Evolutionary conservation across 2,113 vertebrate genomes (phyloP).

Genomic region (Toxotes jaculatrix): DNA sequence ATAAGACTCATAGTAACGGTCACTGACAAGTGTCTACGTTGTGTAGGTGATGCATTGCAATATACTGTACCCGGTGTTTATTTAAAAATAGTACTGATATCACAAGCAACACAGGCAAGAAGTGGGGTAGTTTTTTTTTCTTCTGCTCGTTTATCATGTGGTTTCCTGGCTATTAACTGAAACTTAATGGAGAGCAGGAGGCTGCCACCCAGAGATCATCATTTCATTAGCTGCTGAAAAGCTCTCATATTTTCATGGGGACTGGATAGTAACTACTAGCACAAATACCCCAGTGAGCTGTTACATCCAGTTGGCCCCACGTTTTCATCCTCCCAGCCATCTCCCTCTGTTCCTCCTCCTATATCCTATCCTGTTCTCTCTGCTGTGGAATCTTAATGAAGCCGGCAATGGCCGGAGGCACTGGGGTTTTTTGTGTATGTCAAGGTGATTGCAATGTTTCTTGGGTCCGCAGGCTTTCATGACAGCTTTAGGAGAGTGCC

Average conservation of each 20-base stretch:
- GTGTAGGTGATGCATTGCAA: slow-evolving; percentile 7
- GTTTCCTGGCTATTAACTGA: slow-evolving; percentile 73
- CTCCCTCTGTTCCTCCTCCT: slow-evolving; percentile 56
- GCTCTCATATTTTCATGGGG: slow-evolving; percentile 75
- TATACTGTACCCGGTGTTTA: neutral
- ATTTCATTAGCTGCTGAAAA: slow-evolving; percentile 76
- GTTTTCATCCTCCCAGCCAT: slow-evolving; percentile 59
- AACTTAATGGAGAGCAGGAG: slow-evolving; percentile 74
- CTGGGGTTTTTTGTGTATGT: slow-evolving; percentile 76
- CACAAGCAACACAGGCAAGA: neutral
- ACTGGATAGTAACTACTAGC: slow-evolving; percentile 79
- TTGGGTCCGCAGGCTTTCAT: slow-evolving; percentile 71
- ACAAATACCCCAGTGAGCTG: slow-evolving; percentile 78
- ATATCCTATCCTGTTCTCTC: slow-evolving; percentile 56
- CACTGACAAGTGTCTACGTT: slow-evolving; percentile 43
- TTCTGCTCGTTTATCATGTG: slow-evolving; percentile 40
- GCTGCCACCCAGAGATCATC: slow-evolving; percentile 74
- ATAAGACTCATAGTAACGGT: slow-evolving; percentile 1
- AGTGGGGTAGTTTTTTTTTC: neutral
- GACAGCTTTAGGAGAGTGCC: slow-evolving; percentile 83
- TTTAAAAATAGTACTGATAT: slow-evolving; percentile 18
- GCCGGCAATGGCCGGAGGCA: slow-evolving; percentile 68
- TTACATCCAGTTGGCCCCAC: slow-evolving; percentile 65
- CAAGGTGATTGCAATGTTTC: slow-evolving; percentile 84
- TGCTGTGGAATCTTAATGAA: slow-evolving; percentile 81